phyloP scores from a whole-genome alignment of 2,113 vertebrate genomes.

The Pycnonotus jocosus region DNA sequence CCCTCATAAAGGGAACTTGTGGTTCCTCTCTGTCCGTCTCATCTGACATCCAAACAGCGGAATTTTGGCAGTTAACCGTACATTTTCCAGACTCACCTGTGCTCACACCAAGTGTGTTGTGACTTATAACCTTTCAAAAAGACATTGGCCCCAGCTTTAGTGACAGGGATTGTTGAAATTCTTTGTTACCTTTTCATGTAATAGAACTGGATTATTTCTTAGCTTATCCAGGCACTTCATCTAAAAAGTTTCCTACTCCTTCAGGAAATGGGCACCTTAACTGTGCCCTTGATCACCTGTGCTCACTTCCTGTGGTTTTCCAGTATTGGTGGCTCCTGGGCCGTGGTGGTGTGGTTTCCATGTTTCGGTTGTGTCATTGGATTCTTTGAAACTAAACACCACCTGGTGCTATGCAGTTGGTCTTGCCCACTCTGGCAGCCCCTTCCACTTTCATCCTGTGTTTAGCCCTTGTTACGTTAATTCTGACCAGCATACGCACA shows the following conservation, averaged over 20 bases:
- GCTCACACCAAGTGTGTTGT: neutral
- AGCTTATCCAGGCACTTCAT: neutral
- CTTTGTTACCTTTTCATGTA: neutral
- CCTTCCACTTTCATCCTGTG: neutral
- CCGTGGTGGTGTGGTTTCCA: neutral
- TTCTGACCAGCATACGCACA: neutral
- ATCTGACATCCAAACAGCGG: neutral
- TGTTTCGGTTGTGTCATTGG: neutral
- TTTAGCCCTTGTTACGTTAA: neutral
- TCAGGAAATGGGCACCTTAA: neutral
- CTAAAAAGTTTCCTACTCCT: neutral
- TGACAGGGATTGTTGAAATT: neutral
- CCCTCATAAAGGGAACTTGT: neutral
- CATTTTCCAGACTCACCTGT: neutral
- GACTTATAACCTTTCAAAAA: neutral
- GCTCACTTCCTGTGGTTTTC: neutral
- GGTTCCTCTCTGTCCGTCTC: neutral
- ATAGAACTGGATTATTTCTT: neutral
- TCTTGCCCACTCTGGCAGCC: neutral
- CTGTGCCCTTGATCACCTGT: neutral
- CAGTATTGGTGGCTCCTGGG: neutral
- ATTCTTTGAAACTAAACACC: neutral
- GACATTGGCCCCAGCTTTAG: neutral
- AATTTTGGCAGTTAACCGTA: neutral
- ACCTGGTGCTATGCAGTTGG: neutral